Evolutionary conservation across 2,113 vertebrate species (phyloP).

Genomic region (Otis tarda): DNA sequence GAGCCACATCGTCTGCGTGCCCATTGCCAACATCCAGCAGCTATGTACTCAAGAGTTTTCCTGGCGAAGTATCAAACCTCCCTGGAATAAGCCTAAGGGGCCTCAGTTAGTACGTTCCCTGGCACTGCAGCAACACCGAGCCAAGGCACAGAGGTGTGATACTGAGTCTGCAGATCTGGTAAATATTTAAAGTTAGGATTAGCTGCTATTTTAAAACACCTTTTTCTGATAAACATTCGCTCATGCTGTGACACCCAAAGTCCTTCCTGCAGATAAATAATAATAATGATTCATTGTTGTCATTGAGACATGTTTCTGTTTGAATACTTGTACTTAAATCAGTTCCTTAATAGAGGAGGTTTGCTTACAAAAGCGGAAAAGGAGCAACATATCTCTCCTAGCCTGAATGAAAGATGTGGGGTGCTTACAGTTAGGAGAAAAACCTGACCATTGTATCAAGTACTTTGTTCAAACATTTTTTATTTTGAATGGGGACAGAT

Average conservation of each 20-base stretch:
- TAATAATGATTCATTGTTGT: background rate
- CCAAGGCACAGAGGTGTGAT: background rate
- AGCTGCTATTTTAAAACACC: background rate
- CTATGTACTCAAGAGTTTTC: slow-evolving; percentile 27
- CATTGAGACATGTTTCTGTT: background rate
- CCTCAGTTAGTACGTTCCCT: background rate
- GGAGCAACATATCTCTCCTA: background rate
- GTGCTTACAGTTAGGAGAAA: background rate
- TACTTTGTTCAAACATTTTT: background rate
- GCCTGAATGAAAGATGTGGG: background rate
- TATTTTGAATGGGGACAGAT: background rate
- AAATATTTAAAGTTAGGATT: slow-evolving; percentile 32
- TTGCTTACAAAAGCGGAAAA: background rate
- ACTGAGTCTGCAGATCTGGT: background rate
- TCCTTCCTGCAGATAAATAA: background rate
- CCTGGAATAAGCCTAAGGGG: slow-evolving; percentile 17
- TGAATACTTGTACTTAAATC: background rate
- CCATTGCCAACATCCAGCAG: slow-evolving; percentile 28
- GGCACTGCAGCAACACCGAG: background rate
- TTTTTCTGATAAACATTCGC: background rate
- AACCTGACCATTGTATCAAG: background rate
- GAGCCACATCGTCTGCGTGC: background rate
- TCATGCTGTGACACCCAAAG: background rate
- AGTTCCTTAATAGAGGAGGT: background rate
- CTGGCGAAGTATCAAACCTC: slow-evolving; percentile 2